A percentile compares a stretch with the other conserved stretches of the same genome.
These are phyloP conservation scores for Falcaria lacertinaria DNA, from an alignment of 2,888 invertebrate genomes.

Conservation along the genomic window DNA sequence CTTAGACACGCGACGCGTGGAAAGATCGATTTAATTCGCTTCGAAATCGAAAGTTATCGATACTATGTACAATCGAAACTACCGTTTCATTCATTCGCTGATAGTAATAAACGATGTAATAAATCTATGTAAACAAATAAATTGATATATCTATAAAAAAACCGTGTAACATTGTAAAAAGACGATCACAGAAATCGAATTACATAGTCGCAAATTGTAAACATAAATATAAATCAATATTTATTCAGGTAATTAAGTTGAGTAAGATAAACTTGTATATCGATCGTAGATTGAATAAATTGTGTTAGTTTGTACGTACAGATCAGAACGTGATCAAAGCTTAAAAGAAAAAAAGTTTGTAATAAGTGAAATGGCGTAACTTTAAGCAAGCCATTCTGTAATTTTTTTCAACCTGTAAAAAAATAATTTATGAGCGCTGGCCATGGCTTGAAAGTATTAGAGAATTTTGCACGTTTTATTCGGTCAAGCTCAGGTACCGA, in stretches of 20 bases:
- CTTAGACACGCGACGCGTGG: constrained; percentile 19
- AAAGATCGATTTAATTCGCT: constrained; percentile 16
- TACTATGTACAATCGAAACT: not conserved
- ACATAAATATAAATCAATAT: too few relatives aligned
- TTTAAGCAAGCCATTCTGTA: not conserved
- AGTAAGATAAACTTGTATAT: too few relatives aligned
- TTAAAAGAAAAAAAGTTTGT: too few relatives aligned
- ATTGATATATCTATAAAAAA: too few relatives aligned
- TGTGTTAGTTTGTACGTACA: too few relatives aligned
- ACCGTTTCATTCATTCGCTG: constrained; percentile 1
- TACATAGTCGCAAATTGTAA: too few relatives aligned
- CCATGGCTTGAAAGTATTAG: not conserved
- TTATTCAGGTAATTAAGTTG: too few relatives aligned
- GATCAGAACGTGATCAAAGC: too few relatives aligned
- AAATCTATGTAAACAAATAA: not conserved
- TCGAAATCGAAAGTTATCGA: constrained; percentile 2
- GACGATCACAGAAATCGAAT: too few relatives aligned
- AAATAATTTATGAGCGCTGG: not conserved
- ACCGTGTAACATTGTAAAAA: too few relatives aligned
- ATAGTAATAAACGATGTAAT: not conserved
- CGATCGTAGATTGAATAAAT: too few relatives aligned
- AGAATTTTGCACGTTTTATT: not conserved
- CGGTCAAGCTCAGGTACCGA: not conserved
- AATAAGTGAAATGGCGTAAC: too few relatives aligned
- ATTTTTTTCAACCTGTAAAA: not conserved